A percentile compares a stretch with the other conserved stretches of the same genome.
phyloP scores from a whole-genome alignment of 2,113 vertebrate species.

The Pica pica region DNA sequence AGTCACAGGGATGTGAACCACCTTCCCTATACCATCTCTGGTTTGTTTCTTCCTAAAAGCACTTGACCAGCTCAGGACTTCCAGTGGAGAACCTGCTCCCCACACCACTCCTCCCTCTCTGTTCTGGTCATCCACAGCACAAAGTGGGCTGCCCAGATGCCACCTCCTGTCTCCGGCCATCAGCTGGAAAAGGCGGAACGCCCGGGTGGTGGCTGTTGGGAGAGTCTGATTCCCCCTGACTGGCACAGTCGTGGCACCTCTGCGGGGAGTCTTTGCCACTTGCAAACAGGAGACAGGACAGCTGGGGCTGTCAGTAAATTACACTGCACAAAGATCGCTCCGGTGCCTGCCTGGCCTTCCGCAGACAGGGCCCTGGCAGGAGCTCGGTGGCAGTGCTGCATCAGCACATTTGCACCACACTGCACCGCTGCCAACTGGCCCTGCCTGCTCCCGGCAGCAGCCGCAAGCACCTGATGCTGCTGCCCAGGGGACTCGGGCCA shows the following conservation, averaged over 20 bases:
- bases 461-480: conserved; percentile 13
- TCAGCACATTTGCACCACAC: neutral
- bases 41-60: neutral
- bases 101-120: neutral
- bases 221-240: neutral
- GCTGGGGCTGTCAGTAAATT: conserved; percentile 21
- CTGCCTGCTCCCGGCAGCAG: neutral
- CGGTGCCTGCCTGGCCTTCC: neutral
- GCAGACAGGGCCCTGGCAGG: conserved; percentile 14
- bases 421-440: neutral
- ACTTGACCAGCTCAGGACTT: neutral
- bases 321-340: neutral
- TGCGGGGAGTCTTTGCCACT: neutral
- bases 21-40: neutral
- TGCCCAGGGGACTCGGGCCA: neutral
- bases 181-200: neutral
- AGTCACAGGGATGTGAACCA: neutral
- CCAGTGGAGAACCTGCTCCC: neutral
- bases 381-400: neutral
- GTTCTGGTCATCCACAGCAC: rapidly evolving
- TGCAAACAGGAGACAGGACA: neutral
- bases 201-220: neutral
- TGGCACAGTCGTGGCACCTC: neutral
- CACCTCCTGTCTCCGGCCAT: neutral
- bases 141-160: neutral